phyloP scores from a whole-genome alignment of 2,113 vertebrate species.

The Corythaixoides concolor region DNA sequence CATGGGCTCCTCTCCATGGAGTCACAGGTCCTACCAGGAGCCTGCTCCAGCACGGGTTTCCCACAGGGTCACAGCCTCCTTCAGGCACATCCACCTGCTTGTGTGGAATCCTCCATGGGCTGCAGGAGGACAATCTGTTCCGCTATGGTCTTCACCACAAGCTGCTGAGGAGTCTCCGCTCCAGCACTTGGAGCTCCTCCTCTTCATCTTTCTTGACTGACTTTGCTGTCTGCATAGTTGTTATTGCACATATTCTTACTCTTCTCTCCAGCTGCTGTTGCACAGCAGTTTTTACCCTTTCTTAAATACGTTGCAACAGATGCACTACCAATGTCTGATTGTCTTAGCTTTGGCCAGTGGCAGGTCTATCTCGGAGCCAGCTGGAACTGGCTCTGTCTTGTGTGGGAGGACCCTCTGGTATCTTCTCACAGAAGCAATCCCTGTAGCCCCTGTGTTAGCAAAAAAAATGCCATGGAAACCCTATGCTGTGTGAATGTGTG shows the following conservation, averaged over 20 bases:
- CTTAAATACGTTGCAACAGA: background rate
- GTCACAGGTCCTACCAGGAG: background rate
- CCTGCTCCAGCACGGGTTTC: background rate
- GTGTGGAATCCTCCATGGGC: background rate
- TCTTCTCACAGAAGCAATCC: background rate
- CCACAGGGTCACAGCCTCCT: too few species aligned
- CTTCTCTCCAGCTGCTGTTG: background rate
- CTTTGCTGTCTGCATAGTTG: background rate
- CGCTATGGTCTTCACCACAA: rapidly evolving
- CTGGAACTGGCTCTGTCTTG: background rate
- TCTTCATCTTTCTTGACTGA: background rate
- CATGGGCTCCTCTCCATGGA: too few species aligned
- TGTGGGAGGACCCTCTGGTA: background rate
- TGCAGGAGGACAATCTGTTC: background rate
- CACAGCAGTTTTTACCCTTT: background rate
- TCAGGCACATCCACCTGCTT: background rate
- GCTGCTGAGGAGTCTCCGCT: background rate
- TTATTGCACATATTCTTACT: background rate
- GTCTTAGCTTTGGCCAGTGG: background rate
- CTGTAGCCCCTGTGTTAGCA: background rate
- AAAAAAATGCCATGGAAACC: background rate
- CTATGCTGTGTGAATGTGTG: background rate
- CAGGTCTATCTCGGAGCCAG: background rate
- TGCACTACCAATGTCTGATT: background rate
- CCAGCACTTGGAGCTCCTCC: too few species aligned